Percentiles rank a stretch among this genome's conserved stretches.
Conservation (phyloP, 1,140 invertebrate genomes). For the Magallana gigas region DNA sequence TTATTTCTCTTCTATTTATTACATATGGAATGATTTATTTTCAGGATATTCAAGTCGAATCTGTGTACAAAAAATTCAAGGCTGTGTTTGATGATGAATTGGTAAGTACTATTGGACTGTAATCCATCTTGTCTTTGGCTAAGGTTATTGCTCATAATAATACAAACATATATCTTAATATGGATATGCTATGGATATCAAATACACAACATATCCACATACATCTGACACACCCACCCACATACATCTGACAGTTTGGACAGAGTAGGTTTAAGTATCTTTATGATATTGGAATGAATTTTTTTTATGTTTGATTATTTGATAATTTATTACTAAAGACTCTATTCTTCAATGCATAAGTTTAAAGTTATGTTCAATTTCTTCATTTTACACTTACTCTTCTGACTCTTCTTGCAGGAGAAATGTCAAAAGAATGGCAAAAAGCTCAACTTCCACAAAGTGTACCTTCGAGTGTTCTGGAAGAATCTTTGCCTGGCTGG, state of each 20-base stretch:
- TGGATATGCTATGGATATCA: background rate
- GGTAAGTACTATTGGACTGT: slow-evolving; percentile 57
- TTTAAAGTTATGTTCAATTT: too few relatives aligned
- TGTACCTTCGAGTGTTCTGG: slow-evolving; percentile 88
- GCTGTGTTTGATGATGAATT: slow-evolving; percentile 74
- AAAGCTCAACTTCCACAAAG: slow-evolving; percentile 59
- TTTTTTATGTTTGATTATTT: too few relatives aligned
- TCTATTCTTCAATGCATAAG: too few relatives aligned
- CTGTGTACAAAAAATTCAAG: slow-evolving; percentile 68
- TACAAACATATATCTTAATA: background rate
- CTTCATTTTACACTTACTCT: background rate
- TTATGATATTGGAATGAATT: too few relatives aligned
- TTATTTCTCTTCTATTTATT: too few relatives aligned
- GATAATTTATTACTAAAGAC: too few relatives aligned
- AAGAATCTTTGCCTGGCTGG: slow-evolving; percentile 89
- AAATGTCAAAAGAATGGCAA: background rate
- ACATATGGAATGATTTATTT: slow-evolving; percentile 40
- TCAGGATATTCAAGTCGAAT: slow-evolving; percentile 69
- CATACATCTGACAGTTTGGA: too few relatives aligned
- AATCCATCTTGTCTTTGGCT: background rate
- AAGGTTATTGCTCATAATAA: background rate
- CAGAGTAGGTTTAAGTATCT: too few relatives aligned
- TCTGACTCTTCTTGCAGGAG: background rate
- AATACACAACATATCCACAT: too few relatives aligned
- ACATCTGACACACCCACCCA: too few relatives aligned